A percentile compares a stretch with the other conserved stretches of the same genome.
Conservation (phyloP, 2,113 vertebrate species). For the Coregonus clupeaformis region DNA sequence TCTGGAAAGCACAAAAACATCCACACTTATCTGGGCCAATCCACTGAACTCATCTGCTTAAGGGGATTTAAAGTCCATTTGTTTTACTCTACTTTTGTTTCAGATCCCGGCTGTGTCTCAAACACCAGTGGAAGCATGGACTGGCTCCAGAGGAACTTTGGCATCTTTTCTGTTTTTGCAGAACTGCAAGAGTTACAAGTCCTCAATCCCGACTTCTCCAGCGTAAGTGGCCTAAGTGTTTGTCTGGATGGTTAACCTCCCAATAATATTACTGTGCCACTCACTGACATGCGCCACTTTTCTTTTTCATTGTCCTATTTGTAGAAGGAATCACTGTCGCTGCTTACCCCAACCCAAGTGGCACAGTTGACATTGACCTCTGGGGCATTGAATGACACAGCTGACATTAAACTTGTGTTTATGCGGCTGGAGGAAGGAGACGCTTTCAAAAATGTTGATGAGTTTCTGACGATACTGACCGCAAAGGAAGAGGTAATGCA, state of each 20-base stretch:
- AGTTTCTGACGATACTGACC: not conserved
- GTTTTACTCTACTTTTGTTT: not conserved
- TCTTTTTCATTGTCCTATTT: not conserved
- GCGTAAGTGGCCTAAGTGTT: conserved; percentile 33
- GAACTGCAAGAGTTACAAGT: conserved; percentile 30
- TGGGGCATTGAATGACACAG: no score
- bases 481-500: conserved; percentile 20
- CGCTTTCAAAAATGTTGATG: no score
- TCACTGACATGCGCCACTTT: not conserved
- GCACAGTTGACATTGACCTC: conserved; percentile 19
- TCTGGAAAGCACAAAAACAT: not conserved
- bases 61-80: no score
- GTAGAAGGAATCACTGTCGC: conserved; percentile 24
- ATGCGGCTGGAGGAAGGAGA: no score
- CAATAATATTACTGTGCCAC: not conserved
- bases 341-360: conserved; percentile 47
- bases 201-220: conserved; percentile 55
- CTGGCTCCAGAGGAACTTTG: conserved; percentile 54
- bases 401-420: no score
- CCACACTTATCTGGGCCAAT: not conserved
- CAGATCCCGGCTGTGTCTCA: conserved; percentile 54
- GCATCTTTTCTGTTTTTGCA: conserved; percentile 38
- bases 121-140: not conserved
- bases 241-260: not conserved
- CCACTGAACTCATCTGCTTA: not conserved